phyloP scores from a whole-genome alignment of 2,888 invertebrate genomes.

The Andricus quercusramuli region DNA sequence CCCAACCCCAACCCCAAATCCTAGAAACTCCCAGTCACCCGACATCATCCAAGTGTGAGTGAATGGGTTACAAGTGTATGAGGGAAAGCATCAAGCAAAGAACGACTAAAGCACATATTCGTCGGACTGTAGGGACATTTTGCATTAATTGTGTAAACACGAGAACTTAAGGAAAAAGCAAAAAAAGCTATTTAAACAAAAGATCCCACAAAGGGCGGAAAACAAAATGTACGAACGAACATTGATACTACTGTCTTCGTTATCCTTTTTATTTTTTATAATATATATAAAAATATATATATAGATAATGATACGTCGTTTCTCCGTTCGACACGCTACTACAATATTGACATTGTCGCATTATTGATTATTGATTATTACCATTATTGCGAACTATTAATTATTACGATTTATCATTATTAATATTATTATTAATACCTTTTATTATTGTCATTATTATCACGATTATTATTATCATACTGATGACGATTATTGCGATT shows the following conservation, averaged over 20 bases:
- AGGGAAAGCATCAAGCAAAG: constrained; percentile 70
- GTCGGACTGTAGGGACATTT: constrained; percentile 78
- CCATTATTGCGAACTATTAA: constrained; percentile 62
- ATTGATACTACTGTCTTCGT: constrained; percentile 73
- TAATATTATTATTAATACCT: constrained; percentile 69
- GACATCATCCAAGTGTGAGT: constrained; percentile 73
- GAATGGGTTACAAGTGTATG: constrained; percentile 70
- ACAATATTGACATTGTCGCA: constrained; percentile 72
- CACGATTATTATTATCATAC: constrained; percentile 68
- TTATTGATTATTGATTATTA: constrained; percentile 63
- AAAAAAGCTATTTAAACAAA: constrained; percentile 56
- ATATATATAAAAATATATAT: constrained; percentile 38
- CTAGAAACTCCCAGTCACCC: constrained; percentile 51
- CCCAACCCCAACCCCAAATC: constrained; percentile 46
- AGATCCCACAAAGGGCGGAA: constrained; percentile 61
- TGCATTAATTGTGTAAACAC: constrained; percentile 77
- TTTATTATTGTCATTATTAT: constrained; percentile 73
- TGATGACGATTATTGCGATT: constrained; percentile 66
- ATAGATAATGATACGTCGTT: constrained; percentile 49
- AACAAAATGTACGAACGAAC: constrained; percentile 73
- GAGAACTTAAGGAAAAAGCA: constrained; percentile 70
- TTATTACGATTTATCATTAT: constrained; percentile 67
- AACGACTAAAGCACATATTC: constrained; percentile 75
- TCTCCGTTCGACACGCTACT: constrained; percentile 56
- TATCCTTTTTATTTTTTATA: constrained; percentile 59